Evolutionary conservation across 1,140 invertebrate genomes (phyloP), one percentile per base, ranked within the genome.

Genomic region (Antheraea pernyi): DNA sequence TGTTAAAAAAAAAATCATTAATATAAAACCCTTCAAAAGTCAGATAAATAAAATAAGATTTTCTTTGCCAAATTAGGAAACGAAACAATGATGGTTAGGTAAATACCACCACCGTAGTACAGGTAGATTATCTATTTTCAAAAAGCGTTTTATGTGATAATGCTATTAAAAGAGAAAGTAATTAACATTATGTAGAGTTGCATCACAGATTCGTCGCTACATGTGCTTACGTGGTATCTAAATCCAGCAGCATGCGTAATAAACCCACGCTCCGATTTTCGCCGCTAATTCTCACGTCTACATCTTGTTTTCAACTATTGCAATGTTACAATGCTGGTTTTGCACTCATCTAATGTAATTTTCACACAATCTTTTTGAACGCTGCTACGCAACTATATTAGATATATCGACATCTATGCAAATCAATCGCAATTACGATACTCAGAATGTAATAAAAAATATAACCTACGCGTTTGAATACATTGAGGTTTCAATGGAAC

Each of bases 241-340:
- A 74, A 81, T 83, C 77, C 79, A 82, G 87, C 76, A 76, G 70
- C 75, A 81, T 82, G 79, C 79, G 77, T 88, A 84, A 86, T 81
- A 82, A 70, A 84, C 87, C 83, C 88, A 89, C 87, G 87, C 71
- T 88, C 85, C 67, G 82, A 86, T 89, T 89, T 84, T 82, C 79
- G 74, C 70, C 63, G 76, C 65, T 69, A 83, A 81, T 88, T 86
- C 86, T 87, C 83, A 88, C 81, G 80, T 80, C 72, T 69, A 83
- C 75, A 83, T 84, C 77, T 79, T 70, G 67, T 72, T 82, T 77
- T 70, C 72, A 79, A 81, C 65, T 79, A 82, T 80, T 82, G 76
- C 80, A 81, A 76, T 74, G 68, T 75, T 79, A 81, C 75, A 81
- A 80, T 76, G 72, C 63, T 73, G 76, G 74, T 78, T 80, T 82